phyloP scores from a whole-genome alignment of 2,113 vertebrate genomes.

The Leptocoma aspasia region DNA sequence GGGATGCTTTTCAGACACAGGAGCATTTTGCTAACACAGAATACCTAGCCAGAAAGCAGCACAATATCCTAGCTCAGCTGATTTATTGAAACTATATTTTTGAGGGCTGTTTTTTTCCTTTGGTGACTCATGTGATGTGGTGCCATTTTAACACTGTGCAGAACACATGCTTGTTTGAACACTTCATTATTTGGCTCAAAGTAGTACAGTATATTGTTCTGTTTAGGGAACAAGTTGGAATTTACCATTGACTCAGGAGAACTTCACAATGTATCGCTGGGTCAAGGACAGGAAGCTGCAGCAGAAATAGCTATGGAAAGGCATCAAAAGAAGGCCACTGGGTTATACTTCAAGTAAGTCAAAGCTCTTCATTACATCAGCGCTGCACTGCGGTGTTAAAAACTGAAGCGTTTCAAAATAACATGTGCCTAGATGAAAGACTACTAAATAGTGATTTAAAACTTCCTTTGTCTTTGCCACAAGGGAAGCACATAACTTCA shows the following conservation, averaged over 20 bases:
- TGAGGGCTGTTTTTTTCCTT: not conserved
- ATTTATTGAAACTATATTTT: not conserved
- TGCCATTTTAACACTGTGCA: slow-evolving; percentile 12
- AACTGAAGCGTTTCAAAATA: slow-evolving; percentile 70
- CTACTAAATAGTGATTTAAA: slow-evolving; percentile 71
- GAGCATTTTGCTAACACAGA: not conserved
- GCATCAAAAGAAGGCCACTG: slow-evolving; percentile 87
- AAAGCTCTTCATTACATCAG: slow-evolving; percentile 67
- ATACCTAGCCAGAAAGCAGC: not conserved
- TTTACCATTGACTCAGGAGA: slow-evolving; percentile 85
- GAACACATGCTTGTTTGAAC: not conserved
- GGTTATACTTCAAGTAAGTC: slow-evolving; percentile 86
- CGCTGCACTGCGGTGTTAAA: slow-evolving; percentile 56
- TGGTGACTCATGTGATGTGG: not conserved
- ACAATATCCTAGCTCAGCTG: not conserved
- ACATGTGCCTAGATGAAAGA: slow-evolving; percentile 68
- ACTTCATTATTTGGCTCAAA: slow-evolving; percentile 16
- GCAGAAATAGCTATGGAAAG: slow-evolving; percentile 82
- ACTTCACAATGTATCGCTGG: slow-evolving; percentile 79
- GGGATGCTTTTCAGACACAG: not conserved
- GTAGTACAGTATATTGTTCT: not conserved
- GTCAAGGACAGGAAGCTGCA: slow-evolving; percentile 84
- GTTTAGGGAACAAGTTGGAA: slow-evolving; percentile 77
- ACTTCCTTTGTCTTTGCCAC: slow-evolving; percentile 63
- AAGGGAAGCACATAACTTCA: slow-evolving; percentile 47